phyloP scores from a whole-genome alignment of 2,888 invertebrate genomes.

The Heliconius aoede region DNA sequence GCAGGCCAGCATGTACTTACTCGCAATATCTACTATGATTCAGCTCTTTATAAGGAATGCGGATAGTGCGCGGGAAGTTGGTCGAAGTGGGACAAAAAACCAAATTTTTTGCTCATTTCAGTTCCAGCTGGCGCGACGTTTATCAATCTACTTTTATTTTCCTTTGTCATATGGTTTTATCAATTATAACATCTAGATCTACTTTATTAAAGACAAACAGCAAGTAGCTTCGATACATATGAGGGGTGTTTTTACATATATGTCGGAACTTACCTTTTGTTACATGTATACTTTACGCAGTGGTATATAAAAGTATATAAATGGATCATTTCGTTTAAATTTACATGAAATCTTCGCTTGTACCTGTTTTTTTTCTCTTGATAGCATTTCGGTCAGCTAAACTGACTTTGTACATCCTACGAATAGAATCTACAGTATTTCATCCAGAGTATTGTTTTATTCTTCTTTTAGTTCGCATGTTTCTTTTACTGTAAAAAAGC shows the following conservation, averaged over 20 bases:
- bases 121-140: constrained; percentile 7
- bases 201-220: not conserved
- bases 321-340: no score
- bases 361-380: no score
- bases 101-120: constrained; percentile 12
- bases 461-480: no score
- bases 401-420: not conserved
- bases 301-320: not conserved
- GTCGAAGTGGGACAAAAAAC: not conserved
- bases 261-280: not conserved
- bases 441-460: no score
- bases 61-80: constrained; percentile 19
- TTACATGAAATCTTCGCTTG: no score
- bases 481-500: not conserved
- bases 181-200: not conserved
- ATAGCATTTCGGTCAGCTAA: not conserved
- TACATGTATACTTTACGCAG: not conserved
- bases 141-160: constrained; percentile 15
- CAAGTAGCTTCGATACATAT: not conserved
- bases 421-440: no score
- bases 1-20: not conserved
- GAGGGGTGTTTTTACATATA: not conserved
- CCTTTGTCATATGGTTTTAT: not conserved
- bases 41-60: constrained; percentile 5
- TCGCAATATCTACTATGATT: not conserved